Percentiles rank a stretch among this genome's conserved stretches.
Conservation (phyloP, 2,113 vertebrate genomes). For the Nycticorax nycticorax region DNA sequence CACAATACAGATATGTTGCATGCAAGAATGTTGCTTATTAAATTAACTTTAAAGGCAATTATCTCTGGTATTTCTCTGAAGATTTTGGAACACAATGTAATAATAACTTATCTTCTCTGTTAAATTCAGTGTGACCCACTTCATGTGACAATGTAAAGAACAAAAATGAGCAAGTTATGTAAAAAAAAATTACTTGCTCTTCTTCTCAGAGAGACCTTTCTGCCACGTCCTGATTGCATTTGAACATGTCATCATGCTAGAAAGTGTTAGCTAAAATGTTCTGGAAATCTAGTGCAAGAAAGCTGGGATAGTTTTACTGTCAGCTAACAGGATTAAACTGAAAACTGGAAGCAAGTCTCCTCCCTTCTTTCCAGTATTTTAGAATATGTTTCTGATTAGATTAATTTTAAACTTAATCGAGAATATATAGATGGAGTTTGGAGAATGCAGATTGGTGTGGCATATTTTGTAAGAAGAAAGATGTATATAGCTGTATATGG, state of each 20-base stretch:
- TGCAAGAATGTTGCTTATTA: not conserved
- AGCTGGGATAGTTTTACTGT: not conserved
- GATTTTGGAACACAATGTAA: constrained; percentile 12
- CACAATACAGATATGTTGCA: not conserved
- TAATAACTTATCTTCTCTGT: not conserved
- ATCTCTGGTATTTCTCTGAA: constrained; percentile 43
- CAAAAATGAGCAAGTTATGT: not conserved
- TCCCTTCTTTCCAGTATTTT: not conserved
- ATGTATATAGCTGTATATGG: not conserved
- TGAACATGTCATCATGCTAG: not conserved
- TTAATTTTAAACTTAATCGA: not conserved
- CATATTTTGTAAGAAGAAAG: not conserved
- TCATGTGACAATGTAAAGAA: not conserved
- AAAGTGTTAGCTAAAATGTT: not conserved
- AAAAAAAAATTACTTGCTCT: not conserved
- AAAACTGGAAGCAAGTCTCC: not conserved
- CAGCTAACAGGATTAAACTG: not conserved
- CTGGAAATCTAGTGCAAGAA: not conserved
- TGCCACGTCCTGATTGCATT: not conserved
- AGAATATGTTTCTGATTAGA: not conserved
- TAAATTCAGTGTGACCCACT: not conserved
- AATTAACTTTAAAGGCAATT: constrained; percentile 35
- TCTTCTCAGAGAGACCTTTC: not conserved
- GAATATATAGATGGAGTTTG: not conserved
- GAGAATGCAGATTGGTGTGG: not conserved